Conservation (phyloP, 2,113 vertebrate species). For the Dromiciops gliroides region DNA sequence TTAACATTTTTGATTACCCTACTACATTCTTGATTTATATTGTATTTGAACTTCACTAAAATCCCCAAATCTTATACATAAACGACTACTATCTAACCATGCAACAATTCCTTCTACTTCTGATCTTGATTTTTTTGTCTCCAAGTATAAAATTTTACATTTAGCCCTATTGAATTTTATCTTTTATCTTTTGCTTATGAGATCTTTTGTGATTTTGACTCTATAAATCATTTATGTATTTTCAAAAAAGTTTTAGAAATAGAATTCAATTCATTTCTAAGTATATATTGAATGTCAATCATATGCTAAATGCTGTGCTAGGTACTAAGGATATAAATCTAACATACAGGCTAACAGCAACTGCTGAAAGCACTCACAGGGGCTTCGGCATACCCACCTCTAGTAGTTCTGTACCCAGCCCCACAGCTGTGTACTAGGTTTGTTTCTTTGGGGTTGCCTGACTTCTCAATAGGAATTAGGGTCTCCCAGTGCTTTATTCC, state of each 20-base stretch:
- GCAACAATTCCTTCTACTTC: not conserved
- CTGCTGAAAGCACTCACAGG: not conserved
- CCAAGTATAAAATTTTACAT: not conserved
- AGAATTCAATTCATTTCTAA: not conserved
- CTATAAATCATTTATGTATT: not conserved
- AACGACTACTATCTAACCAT: not conserved
- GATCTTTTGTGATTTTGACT: not conserved
- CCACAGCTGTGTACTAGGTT: not conserved
- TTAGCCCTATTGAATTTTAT: not conserved
- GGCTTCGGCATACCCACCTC: not conserved
- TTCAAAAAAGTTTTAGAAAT: not conserved
- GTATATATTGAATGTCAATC: not conserved
- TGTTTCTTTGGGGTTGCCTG: not conserved
- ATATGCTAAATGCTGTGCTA: not conserved
- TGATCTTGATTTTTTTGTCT: not conserved
- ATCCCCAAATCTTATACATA: not conserved
- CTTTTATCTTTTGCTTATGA: not conserved
- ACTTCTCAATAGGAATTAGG: not conserved
- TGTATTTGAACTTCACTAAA: not conserved
- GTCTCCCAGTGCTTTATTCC: not conserved
- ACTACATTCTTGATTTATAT: not conserved
- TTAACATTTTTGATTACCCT: not conserved
- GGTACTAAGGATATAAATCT: not conserved
- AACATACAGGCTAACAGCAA: not conserved
- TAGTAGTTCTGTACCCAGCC: not conserved